These are phyloP conservation scores for Pelvicachromis taeniatus DNA, from an alignment of 2,113 vertebrate species.

Conservation along the genomic window DNA sequence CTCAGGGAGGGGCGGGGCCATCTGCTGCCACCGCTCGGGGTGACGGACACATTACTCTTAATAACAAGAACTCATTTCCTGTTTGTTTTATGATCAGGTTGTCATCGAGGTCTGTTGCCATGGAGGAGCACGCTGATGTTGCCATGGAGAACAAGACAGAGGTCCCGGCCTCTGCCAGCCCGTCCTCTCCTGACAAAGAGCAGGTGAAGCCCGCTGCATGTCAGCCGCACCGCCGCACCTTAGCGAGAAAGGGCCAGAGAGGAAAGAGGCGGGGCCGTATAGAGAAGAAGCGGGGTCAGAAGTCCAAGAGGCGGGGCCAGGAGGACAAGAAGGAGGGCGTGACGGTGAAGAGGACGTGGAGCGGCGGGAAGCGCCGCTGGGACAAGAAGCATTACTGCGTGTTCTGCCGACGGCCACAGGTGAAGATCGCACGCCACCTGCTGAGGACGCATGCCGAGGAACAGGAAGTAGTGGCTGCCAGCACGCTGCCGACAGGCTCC, in stretches of 20 bases:
- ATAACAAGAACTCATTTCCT: not conserved
- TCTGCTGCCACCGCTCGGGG: too few relatives aligned
- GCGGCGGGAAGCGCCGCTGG: constrained; percentile 21
- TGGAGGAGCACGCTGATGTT: not conserved
- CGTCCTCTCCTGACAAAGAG: not conserved
- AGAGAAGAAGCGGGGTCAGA: not conserved
- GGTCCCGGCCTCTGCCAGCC: not conserved
- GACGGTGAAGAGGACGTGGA: constrained; percentile 38
- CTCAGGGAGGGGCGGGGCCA: too few relatives aligned
- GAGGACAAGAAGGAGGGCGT: constrained; percentile 32
- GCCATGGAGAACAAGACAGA: not conserved
- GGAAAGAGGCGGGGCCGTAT: not conserved
- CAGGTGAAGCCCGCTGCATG: not conserved
- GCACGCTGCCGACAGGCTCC: constrained; percentile 10
- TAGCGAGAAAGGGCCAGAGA: not conserved
- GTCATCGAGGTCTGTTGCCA: not conserved
- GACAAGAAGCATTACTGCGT: constrained; percentile 56
- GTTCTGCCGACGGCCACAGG: constrained; percentile 51
- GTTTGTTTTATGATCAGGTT: not conserved
- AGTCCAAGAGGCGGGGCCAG: not conserved
- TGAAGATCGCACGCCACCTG: constrained; percentile 54
- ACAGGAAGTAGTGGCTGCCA: constrained; percentile 34
- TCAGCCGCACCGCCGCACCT: not conserved
- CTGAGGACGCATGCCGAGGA: constrained; percentile 40
- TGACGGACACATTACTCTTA: too few relatives aligned